phyloP scores from a whole-genome alignment of 2,888 invertebrate species.

The Seira musarum region DNA sequence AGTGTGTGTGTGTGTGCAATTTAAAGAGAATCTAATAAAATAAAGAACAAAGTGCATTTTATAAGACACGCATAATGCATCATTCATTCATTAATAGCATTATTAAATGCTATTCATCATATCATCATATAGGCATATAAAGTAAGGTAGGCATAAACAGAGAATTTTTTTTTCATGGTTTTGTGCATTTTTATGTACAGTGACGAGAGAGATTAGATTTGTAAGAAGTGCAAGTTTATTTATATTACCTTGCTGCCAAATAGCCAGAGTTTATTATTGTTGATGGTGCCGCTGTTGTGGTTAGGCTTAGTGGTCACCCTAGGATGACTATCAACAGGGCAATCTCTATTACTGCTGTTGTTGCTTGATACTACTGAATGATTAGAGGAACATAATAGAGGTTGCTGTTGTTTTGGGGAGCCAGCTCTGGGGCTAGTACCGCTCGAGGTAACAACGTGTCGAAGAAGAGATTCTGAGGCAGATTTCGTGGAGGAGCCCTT shows the following conservation, averaged over 20 bases:
- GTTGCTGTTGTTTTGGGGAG: constrained; percentile 40
- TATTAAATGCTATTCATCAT: background rate
- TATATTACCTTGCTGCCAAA: constrained; percentile 56
- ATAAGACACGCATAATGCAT: constrained; percentile 52
- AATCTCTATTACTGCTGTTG: constrained; percentile 44
- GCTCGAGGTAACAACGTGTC: constrained; percentile 44
- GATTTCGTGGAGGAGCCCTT: background rate
- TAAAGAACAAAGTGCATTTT: constrained; percentile 36
- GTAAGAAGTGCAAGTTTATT: background rate
- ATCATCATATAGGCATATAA: background rate
- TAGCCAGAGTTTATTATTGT: constrained; percentile 50
- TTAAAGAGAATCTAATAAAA: constrained; percentile 17
- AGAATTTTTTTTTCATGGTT: constrained; percentile 44
- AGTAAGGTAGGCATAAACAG: constrained; percentile 3
- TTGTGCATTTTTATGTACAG: constrained; percentile 38
- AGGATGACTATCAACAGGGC: constrained; percentile 57
- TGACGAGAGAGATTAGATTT: background rate
- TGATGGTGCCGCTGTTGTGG: constrained; percentile 36
- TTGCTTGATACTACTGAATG: constrained; percentile 36
- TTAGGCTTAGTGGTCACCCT: constrained; percentile 50
- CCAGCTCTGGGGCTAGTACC: constrained; percentile 23
- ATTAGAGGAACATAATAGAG: constrained; percentile 11
- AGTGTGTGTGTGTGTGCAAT: constrained; percentile 17
- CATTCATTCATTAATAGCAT: constrained; percentile 28
- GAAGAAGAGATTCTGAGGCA: constrained; percentile 35